Percentiles rank a stretch among this genome's conserved stretches.
These are phyloP conservation scores for Chaenocephalus aceratus DNA, from an alignment of 2,113 vertebrate genomes.

Conservation along the genomic window DNA sequence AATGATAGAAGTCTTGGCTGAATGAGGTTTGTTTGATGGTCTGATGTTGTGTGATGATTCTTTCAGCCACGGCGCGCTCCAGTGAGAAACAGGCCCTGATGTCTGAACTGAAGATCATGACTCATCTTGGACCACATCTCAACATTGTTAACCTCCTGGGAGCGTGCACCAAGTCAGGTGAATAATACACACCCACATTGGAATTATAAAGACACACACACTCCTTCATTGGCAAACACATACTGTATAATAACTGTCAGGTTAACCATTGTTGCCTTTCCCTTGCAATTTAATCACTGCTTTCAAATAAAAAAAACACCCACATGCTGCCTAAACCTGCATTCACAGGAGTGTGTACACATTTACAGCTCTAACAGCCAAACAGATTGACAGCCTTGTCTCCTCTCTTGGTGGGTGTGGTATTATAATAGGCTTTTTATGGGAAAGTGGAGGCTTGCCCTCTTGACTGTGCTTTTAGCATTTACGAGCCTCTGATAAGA, in stretches of 20 bases:
- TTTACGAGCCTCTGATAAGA: conserved; percentile 80
- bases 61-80: conserved; percentile 94
- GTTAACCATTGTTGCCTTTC: conserved; percentile 25
- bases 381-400: conserved; percentile 31
- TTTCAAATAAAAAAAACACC: conserved; percentile 15
- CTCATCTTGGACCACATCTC: conserved; percentile 96
- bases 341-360: conserved; percentile 4
- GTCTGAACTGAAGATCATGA: conserved; percentile 99
- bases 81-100: conserved; percentile 99
- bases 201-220: background rate
- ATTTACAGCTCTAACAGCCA: conserved; percentile 21
- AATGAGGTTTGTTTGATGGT: background rate
- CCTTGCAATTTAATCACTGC: conserved; percentile 25
- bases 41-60: conserved; percentile 5
- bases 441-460: conserved; percentile 57
- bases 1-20: background rate
- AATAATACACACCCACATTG: conserved; percentile 15
- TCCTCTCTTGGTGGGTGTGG: conserved; percentile 54
- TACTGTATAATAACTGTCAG: background rate
- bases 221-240: background rate
- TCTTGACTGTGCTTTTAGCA: conserved; percentile 70
- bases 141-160: conserved; percentile 98
- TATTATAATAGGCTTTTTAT: conserved; percentile 77
- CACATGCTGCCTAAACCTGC: conserved; percentile 12
- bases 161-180: conserved; percentile 98